These are phyloP conservation scores for Ethmia dodecea DNA, from an alignment of 2,888 invertebrate genomes.

Conservation along the genomic window DNA sequence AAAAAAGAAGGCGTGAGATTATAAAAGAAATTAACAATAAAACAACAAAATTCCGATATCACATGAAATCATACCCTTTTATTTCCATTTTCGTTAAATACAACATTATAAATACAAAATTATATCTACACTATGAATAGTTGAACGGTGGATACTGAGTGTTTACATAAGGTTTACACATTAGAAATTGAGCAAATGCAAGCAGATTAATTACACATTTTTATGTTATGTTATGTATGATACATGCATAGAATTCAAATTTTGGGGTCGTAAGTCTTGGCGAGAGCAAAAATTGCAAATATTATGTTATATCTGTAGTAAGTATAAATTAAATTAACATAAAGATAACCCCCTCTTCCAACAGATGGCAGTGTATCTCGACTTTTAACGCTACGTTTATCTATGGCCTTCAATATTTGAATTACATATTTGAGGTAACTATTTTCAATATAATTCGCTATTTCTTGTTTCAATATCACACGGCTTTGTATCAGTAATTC, in stretches of 20 bases:
- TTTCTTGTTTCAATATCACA: slow-evolving; percentile 11
- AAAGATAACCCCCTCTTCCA: no score
- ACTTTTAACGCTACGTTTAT: no score
- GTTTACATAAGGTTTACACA: slow-evolving; percentile 39
- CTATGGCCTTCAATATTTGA: no score
- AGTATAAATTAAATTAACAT: no score
- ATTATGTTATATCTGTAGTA: no score
- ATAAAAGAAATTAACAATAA: no score
- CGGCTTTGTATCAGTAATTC: slow-evolving; percentile 11
- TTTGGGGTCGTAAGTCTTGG: no score
- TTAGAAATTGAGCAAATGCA: slow-evolving; percentile 65
- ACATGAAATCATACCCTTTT: slow-evolving; percentile 71
- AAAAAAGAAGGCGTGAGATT: no score
- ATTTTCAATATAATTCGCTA: slow-evolving; percentile 12
- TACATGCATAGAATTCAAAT: no score
- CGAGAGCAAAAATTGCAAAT: no score
- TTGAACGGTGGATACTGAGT: slow-evolving; percentile 57
- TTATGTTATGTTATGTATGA: no score
- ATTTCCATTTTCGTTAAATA: slow-evolving; percentile 52
- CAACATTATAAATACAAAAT: slow-evolving; percentile 62
- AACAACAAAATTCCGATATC: slow-evolving; percentile 31
- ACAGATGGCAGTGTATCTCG: no score
- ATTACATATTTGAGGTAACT: slow-evolving; percentile 13
- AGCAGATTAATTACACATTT: slow-evolving; percentile 48
- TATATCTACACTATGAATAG: slow-evolving; percentile 53